Evolutionary conservation across 2,888 invertebrate species (phyloP).

Genomic region (Tipula unca): DNA sequence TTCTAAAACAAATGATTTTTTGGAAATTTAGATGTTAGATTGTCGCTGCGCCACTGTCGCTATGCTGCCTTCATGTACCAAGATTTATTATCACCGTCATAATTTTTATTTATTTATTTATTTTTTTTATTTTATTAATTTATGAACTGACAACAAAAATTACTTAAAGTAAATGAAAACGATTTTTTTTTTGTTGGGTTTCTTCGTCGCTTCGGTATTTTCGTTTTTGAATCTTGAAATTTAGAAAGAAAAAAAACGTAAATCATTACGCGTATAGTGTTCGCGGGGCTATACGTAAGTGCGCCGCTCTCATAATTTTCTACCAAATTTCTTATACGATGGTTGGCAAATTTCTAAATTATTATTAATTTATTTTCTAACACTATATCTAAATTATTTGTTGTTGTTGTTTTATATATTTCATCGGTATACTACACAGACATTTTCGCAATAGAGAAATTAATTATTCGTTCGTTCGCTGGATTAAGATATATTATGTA

Average conservation of each 20-base stretch:
- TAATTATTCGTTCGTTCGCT: not conserved
- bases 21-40: not conserved
- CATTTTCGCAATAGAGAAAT: constrained; percentile 8
- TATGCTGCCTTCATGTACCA: not conserved
- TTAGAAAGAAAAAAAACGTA: too few species aligned
- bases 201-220: not conserved
- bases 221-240: not conserved
- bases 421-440: not conserved
- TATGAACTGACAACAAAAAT: not conserved
- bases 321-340: not conserved
- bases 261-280: not conserved
- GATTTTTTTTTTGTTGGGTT: not conserved
- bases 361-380: not conserved
- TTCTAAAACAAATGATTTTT: too few species aligned
- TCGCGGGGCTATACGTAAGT: too few species aligned
- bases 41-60: not conserved
- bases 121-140: not conserved
- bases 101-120: not conserved
- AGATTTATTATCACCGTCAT: not conserved
- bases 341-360: not conserved
- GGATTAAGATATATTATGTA: not conserved
- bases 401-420: not conserved
- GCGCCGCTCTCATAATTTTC: not conserved
- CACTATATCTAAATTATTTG: not conserved
- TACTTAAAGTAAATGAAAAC: not conserved